Conservation (phyloP, 2,888 invertebrate genomes). For the Heliconius sara region DNA sequence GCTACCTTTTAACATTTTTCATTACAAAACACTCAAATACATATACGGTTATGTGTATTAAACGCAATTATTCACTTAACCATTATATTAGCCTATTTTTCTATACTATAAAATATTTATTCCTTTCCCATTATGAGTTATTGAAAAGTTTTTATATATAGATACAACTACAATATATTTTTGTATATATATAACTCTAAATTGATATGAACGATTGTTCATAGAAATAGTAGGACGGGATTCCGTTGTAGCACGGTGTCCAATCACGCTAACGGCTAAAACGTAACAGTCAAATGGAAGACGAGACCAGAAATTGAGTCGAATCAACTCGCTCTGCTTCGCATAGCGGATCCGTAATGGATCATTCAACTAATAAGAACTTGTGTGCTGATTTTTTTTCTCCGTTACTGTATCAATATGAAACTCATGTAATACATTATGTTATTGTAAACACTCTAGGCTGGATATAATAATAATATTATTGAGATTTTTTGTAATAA, state of each 20-base stretch:
- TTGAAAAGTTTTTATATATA: too few species aligned
- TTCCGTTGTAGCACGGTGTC: slow-evolving; percentile 46
- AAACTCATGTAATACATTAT: slow-evolving; percentile 34
- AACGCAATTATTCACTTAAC: too few species aligned
- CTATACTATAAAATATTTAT: too few species aligned
- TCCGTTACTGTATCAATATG: slow-evolving; percentile 46
- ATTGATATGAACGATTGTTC: slow-evolving; percentile 30
- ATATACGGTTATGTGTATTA: too few species aligned
- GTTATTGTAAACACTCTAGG: background rate
- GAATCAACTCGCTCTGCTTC: slow-evolving; percentile 50
- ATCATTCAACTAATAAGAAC: slow-evolving; percentile 47
- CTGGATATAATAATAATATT: background rate
- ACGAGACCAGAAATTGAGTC: slow-evolving; percentile 51
- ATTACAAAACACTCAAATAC: background rate
- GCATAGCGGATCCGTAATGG: slow-evolving; percentile 55
- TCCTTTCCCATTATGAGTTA: too few species aligned
- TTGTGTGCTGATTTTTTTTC: slow-evolving; percentile 47
- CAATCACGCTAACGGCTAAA: slow-evolving; percentile 50
- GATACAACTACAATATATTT: too few species aligned
- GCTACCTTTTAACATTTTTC: background rate
- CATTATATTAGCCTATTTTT: too few species aligned
- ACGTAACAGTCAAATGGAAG: slow-evolving; percentile 47
- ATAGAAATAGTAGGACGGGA: slow-evolving; percentile 19
- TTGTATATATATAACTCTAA: background rate
- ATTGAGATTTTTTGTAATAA: background rate